phyloP scores from a whole-genome alignment of 2,888 invertebrate species.

The Gymnosoma rotundatum region DNA sequence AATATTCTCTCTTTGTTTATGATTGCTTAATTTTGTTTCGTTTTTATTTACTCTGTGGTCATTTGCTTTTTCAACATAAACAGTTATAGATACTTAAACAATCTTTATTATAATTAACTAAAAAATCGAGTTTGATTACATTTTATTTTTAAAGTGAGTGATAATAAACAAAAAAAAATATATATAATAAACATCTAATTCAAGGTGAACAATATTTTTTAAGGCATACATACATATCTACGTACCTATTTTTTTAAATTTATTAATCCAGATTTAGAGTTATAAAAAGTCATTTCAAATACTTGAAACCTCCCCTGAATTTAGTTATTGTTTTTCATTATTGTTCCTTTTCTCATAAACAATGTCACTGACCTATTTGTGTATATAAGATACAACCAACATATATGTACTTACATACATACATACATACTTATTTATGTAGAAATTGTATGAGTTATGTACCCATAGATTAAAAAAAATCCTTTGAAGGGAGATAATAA shows the following conservation, averaged over 20 bases:
- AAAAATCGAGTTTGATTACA: conserved; percentile 21
- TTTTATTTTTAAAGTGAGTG: conserved; percentile 15
- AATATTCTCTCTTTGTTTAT: conserved; percentile 29
- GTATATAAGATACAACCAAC: conserved; percentile 37
- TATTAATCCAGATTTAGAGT: neutral
- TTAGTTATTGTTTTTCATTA: conserved; percentile 11
- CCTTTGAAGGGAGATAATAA: conserved; percentile 33
- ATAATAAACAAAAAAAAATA: conserved; percentile 1
- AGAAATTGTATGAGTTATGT: neutral
- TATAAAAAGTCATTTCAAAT: conserved; percentile 33
- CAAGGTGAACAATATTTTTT: conserved; percentile 30
- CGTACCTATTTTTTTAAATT: neutral
- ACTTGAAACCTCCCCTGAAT: conserved; percentile 47
- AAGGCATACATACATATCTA: neutral
- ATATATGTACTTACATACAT: no score
- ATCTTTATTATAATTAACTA: conserved; percentile 13
- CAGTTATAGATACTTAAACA: conserved; percentile 59
- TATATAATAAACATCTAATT: conserved; percentile 4
- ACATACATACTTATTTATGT: neutral
- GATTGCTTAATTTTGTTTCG: conserved; percentile 25
- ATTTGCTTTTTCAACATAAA: conserved; percentile 51
- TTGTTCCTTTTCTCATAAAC: conserved; percentile 32
- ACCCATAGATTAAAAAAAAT: conserved; percentile 15
- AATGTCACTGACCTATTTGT: conserved; percentile 67
- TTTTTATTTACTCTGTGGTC: conserved; percentile 48